These are phyloP conservation scores for Chironomus striatipennis DNA, from an alignment of 1,140 invertebrate species.

Conservation along the genomic window DNA sequence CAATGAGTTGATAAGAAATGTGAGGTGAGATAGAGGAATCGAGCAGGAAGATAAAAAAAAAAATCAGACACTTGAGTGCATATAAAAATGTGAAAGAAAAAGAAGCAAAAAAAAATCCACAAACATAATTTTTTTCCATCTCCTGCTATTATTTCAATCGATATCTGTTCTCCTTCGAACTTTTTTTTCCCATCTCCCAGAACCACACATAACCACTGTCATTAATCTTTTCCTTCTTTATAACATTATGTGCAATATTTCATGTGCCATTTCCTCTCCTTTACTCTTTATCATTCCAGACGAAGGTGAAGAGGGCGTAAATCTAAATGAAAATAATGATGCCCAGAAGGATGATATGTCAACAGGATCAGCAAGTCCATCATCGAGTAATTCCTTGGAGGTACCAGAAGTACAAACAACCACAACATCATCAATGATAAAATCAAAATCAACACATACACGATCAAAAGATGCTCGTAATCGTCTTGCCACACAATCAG, in stretches of 20 bases:
- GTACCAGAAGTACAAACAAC: slow-evolving; percentile 19
- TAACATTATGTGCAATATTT: slow-evolving; percentile 38
- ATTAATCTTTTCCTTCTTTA: slow-evolving; percentile 9
- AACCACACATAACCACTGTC: neutral
- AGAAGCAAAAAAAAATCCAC: no score
- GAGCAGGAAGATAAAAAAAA: no score
- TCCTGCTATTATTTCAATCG: no score
- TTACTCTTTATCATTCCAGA: slow-evolving; percentile 29
- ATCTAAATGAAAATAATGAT: slow-evolving; percentile 18
- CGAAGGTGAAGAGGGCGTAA: slow-evolving; percentile 23
- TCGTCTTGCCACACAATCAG: slow-evolving; percentile 17
- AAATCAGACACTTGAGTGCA: no score
- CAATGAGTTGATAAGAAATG: no score
- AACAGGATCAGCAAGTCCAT: slow-evolving; percentile 27
- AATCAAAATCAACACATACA: slow-evolving; percentile 18
- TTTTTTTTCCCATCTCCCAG: no score
- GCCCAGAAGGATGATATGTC: slow-evolving; percentile 25
- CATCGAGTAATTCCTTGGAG: slow-evolving; percentile 25
- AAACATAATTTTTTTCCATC: no score
- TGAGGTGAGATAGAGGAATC: no score
- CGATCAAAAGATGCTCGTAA: slow-evolving; percentile 3
- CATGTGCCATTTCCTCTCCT: slow-evolving; percentile 43
- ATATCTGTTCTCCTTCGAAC: neutral
- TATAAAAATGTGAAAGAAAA: no score
- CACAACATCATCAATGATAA: slow-evolving; percentile 10